phyloP scores from a whole-genome alignment of 37 sponge, comb jelly and placozoan genomes.

The Dysidea cf. avara region DNA sequence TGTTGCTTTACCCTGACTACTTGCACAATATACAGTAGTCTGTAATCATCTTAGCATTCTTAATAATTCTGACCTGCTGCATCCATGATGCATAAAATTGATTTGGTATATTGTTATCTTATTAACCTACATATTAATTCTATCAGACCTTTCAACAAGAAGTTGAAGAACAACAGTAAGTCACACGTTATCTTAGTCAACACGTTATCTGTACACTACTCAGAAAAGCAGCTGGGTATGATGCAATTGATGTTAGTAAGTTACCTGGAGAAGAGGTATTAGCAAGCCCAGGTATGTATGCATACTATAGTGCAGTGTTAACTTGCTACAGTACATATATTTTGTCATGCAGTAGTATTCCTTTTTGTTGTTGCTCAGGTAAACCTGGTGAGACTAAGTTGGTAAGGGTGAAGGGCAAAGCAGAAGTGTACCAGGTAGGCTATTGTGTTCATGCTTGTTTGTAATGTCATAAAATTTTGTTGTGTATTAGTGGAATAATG shows the following conservation, averaged over 20 bases:
- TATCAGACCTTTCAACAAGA: constrained; percentile 20
- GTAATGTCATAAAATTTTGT: not conserved
- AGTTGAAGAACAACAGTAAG: constrained; percentile 36
- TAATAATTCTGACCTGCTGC: too few species aligned
- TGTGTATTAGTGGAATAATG: constrained; percentile 55
- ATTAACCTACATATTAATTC: too few species aligned
- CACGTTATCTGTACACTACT: not conserved
- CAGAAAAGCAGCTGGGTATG: constrained; percentile 18
- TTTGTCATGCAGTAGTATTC: not conserved
- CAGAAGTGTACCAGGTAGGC: constrained; percentile 79
- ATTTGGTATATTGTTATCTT: not conserved
- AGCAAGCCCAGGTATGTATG: constrained; percentile 34
- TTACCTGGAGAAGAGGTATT: constrained; percentile 58
- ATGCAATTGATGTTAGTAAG: constrained; percentile 52
- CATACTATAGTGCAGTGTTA: not conserved
- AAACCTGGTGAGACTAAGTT: constrained; percentile 63
- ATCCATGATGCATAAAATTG: too few species aligned
- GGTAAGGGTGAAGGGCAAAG: constrained; percentile 48
- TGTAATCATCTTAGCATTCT: too few species aligned
- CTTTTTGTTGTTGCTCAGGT: constrained; percentile 24
- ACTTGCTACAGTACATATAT: constrained; percentile 1
- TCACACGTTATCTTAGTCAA: not conserved
- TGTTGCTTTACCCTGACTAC: too few species aligned
- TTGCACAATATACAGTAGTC: too few species aligned
- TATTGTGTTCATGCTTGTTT: not conserved